Evolutionary conservation across 2,888 invertebrate species (phyloP).

Genomic region (Ypsolopha sequella): DNA sequence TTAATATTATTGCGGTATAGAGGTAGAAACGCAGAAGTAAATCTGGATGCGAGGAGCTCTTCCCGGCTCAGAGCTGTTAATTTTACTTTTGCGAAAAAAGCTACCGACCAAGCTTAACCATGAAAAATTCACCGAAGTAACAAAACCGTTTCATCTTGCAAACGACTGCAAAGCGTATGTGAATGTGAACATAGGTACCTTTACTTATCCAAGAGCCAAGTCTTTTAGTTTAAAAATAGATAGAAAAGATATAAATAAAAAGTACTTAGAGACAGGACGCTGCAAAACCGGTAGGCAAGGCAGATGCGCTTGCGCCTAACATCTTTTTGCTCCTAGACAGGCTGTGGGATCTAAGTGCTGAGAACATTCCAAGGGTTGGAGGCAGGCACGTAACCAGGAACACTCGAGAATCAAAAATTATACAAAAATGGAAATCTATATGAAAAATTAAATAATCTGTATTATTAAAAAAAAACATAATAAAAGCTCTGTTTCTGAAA

Average conservation of each 20-base stretch:
- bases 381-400: no score
- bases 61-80: not conserved
- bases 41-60: not conserved
- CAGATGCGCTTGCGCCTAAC: slow-evolving; percentile 34
- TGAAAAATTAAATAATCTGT: not conserved
- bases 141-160: slow-evolving; percentile 2
- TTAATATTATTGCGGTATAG: not conserved
- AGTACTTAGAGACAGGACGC: slow-evolving; percentile 15
- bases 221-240: slow-evolving; percentile 43
- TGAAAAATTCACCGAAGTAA: slow-evolving; percentile 40
- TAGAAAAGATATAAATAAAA: slow-evolving; percentile 46
- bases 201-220: not conserved
- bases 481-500: not conserved
- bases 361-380: slow-evolving; percentile 37
- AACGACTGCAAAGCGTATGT: not conserved
- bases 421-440: not conserved
- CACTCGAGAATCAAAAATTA: no score
- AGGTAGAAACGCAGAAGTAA: no score
- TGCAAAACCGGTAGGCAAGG: slow-evolving; percentile 46
- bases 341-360: slow-evolving; percentile 17
- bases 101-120: not conserved
- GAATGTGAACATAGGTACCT: not conserved
- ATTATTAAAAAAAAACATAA: not conserved
- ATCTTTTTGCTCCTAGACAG: slow-evolving; percentile 37
- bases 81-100: not conserved